A percentile compares a stretch with the other conserved stretches of the same genome.
phyloP scores from a whole-genome alignment of 2,113 vertebrate species.

The Sinocyclocheilus anshuiensis region DNA sequence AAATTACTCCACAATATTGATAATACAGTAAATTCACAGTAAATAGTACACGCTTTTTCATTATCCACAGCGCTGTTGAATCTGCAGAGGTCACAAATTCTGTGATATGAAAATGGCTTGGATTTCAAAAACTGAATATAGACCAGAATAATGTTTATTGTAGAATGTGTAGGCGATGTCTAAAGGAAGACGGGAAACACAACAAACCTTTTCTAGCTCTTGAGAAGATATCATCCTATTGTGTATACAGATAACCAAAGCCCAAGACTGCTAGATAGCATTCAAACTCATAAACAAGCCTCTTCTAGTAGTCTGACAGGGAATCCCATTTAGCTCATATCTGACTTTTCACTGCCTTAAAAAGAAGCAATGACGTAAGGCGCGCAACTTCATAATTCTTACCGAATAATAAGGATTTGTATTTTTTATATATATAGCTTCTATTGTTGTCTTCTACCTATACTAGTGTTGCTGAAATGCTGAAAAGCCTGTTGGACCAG shows the following conservation, averaged over 20 bases:
- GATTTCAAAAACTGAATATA: not conserved
- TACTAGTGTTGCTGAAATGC: not conserved
- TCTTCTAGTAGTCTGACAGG: not conserved
- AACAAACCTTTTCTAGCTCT: not conserved
- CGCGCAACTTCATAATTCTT: not conserved
- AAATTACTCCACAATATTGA: not conserved
- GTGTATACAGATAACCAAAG: not conserved
- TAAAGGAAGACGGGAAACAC: not conserved
- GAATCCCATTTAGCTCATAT: not conserved
- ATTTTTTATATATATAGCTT: not conserved
- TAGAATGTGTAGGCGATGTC: not conserved
- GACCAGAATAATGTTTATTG: not conserved
- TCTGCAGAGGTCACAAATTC: not conserved
- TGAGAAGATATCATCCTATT: not conserved
- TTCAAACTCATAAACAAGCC: not conserved
- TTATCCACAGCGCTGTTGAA: not conserved
- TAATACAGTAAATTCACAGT: not conserved
- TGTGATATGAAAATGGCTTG: not conserved
- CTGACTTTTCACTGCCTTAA: not conserved
- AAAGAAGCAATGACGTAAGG: not conserved
- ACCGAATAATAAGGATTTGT: not conserved
- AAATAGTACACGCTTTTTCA: not conserved
- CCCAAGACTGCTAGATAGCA: not conserved
- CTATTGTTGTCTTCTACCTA: not conserved
- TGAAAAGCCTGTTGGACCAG: not conserved